phyloP scores from a whole-genome alignment of 2,113 vertebrate species.

The Leucopsar rothschildi region DNA sequence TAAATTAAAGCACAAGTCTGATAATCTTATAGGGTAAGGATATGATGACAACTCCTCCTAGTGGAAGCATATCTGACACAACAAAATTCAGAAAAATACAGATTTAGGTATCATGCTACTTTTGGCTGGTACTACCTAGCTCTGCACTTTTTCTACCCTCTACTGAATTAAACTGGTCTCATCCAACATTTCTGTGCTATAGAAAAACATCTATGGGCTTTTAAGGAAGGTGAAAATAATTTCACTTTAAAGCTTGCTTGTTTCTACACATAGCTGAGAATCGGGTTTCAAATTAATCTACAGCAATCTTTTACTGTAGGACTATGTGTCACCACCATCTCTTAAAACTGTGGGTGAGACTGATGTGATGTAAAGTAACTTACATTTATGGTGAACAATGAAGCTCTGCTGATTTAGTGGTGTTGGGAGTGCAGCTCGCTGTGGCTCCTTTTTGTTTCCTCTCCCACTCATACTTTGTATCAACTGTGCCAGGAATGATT shows the following conservation, averaged over 20 bases:
- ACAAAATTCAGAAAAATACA: background rate
- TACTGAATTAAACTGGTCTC: background rate
- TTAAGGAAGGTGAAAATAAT: background rate
- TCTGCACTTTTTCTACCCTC: background rate
- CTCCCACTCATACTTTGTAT: background rate
- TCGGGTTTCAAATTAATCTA: background rate
- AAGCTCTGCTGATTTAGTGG: background rate
- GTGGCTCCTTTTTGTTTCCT: background rate
- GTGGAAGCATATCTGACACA: background rate
- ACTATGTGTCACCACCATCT: background rate
- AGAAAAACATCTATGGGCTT: background rate
- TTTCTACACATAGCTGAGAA: background rate
- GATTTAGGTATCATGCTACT: background rate
- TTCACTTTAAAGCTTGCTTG: background rate
- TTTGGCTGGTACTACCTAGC: background rate
- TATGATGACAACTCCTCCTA: slow-evolving; percentile 17
- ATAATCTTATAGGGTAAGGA: background rate
- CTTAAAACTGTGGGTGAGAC: background rate
- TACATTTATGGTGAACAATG: background rate
- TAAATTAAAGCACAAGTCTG: background rate
- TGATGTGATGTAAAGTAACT: background rate
- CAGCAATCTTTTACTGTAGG: background rate
- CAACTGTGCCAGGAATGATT: slow-evolving; percentile 16
- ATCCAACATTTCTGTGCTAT: background rate
- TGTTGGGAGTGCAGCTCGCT: background rate